These are phyloP conservation scores for Radopholus similis DNA, from an alignment of 1,140 invertebrate genomes.

Conservation along the genomic window DNA sequence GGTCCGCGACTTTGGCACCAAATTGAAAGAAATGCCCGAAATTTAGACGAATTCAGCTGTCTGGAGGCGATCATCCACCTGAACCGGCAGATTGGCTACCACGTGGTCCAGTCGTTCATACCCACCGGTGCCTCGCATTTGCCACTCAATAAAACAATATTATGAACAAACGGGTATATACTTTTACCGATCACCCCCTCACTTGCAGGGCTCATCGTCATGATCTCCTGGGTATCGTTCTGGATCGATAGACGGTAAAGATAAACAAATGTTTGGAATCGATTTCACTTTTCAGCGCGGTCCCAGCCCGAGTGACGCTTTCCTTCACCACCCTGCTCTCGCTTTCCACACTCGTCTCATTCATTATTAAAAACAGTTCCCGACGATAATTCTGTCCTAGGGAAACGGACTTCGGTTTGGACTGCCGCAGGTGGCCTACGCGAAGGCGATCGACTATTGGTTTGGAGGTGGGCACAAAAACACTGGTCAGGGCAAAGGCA, in stretches of 20 bases:
- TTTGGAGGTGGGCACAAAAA: conserved; percentile 44
- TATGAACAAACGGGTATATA: too few species aligned
- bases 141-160: too few species aligned
- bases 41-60: conserved; percentile 67
- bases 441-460: conserved; percentile 45
- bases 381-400: conserved; percentile 1
- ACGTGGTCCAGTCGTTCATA: conserved; percentile 80
- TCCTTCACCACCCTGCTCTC: conserved; percentile 56
- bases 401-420: conserved; percentile 45
- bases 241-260: conserved; percentile 52
- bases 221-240: conserved; percentile 75
- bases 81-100: conserved; percentile 77
- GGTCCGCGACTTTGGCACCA: conserved; percentile 23
- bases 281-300: conserved; percentile 31
- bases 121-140: too few species aligned
- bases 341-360: conserved; percentile 46
- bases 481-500: too few species aligned
- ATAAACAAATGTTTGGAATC: background rate
- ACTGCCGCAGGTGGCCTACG: conserved; percentile 43
- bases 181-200: too few species aligned
- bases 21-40: background rate
- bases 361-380: background rate
- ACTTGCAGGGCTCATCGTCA: conserved; percentile 75
- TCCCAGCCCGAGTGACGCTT: conserved; percentile 56
- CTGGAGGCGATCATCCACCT: conserved; percentile 73